Percentiles rank a stretch among this genome's conserved stretches.
Conservation (phyloP, 2,113 vertebrate genomes). For the Cephalopterus ornatus region DNA sequence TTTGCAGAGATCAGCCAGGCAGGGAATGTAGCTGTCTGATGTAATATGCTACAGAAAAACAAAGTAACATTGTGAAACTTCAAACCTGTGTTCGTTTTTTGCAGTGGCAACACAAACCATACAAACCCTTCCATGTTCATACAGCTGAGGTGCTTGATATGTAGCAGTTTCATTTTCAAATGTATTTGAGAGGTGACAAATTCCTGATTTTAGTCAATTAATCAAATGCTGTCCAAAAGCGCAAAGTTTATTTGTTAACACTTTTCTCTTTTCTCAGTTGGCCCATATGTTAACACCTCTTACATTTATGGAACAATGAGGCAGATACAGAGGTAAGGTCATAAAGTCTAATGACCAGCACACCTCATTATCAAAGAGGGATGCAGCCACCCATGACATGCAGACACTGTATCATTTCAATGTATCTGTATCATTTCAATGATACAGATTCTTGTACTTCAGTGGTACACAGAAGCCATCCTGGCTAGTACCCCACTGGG, state of each 20-base stretch:
- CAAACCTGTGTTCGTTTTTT: neutral
- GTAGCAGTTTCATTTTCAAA: neutral
- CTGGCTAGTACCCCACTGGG: neutral
- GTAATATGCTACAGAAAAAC: conserved; percentile 87
- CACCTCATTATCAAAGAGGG: neutral
- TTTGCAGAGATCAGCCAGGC: conserved; percentile 95
- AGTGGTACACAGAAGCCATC: neutral
- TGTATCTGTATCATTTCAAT: neutral
- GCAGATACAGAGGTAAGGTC: neutral
- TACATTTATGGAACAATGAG: neutral
- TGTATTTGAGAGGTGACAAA: neutral
- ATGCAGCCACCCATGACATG: neutral
- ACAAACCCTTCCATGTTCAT: neutral
- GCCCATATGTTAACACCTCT: neutral
- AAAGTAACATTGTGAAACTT: neutral
- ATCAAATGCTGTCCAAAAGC: neutral
- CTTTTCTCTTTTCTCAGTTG: neutral
- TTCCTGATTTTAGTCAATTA: neutral
- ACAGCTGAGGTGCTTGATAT: neutral
- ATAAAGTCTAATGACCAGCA: neutral
- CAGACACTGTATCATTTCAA: neutral
- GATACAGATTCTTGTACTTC: neutral
- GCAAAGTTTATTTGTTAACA: neutral
- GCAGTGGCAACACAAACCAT: neutral
- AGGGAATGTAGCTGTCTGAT: conserved; percentile 96